Base-by-base conservation (phyloP, 1,140 invertebrate genomes). In the Ips nitidus region DNA sequence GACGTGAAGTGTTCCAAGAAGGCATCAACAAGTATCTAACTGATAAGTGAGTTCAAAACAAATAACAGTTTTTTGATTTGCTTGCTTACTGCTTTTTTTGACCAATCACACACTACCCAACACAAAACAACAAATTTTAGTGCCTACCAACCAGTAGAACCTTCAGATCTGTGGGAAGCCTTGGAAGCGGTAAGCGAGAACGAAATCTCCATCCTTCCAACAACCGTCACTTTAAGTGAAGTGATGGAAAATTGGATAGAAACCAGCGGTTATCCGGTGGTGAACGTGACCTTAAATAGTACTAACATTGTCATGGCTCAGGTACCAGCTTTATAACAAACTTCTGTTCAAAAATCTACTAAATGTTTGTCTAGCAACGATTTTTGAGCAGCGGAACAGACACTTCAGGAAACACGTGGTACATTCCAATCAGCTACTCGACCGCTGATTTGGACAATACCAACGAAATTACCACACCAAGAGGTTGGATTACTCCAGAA, bases 171-270 rank as follows among this genome's bases (percentile, higher is more conserved):
- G n/a, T 71, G 63, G 64, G 36, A 74, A 69, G 0, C 75, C 47
- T n/a, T 60, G 3, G 39, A 64, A 22, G 52, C 37, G 2, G 52
- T 53, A 64, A 64, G n/a, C 41, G 47, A 64, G 39, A 40, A 64
- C 1, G 1, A 55, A 8, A 52, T 53, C 41, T 22, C 40, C 0
- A 70, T 2, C 36, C 40, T 38, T n/a, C 56, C 57, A 8, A 1
- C 5, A 4, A 2, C 1, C 4, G 47, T 22, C 4, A 70, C 3
- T 47, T 52, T 73, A 36, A 47, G 38, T 2, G 76, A 69, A 0
- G 80, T 90, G 1, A 87, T 92, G 81, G 83, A 88, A 1, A 87
- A 84, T 41, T 95, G 91, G 89, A 90, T 90, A 0, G 82, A 86
- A 22, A 87, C 92, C 75, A 81, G 88, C 52, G 92, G 92, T 40